Conservation (phyloP, 2,888 invertebrate species). For the Isoperla grammatica region DNA sequence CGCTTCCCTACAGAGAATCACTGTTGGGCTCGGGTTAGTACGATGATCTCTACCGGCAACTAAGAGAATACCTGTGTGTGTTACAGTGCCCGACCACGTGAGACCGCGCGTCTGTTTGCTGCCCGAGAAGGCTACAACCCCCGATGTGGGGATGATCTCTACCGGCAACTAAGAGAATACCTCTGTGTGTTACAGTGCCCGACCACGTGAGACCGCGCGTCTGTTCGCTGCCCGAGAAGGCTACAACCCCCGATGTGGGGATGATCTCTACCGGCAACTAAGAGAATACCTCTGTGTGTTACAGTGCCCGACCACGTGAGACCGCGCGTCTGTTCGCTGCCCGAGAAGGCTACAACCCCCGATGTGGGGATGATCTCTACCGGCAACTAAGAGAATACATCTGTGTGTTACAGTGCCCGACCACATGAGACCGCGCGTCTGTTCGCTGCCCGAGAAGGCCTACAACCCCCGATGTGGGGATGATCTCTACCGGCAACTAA, state of each 20-base stretch:
- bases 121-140: slow-evolving; percentile 86
- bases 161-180: no score
- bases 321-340: slow-evolving; percentile 54
- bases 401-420: slow-evolving; percentile 70
- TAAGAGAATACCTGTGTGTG: no score
- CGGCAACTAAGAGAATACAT: no score
- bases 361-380: slow-evolving; percentile 84
- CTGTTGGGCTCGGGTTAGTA: no score
- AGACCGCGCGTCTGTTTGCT: slow-evolving; percentile 77
- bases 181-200: slow-evolving; percentile 61
- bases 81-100: slow-evolving; percentile 74
- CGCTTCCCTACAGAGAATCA: no score
- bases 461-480: slow-evolving; percentile 80
- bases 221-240: not conserved
- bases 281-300: no score
- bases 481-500: slow-evolving; percentile 76
- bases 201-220: slow-evolving; percentile 78
- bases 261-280: no score
- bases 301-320: slow-evolving; percentile 76
- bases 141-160: slow-evolving; percentile 74
- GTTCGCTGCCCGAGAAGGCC: slow-evolving; percentile 78
- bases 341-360: not conserved
- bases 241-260: no score
- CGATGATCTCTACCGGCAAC: no score
- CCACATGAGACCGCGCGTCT: slow-evolving; percentile 75